Evolutionary conservation across 2,113 vertebrate species (phyloP), one percentile per base, ranked within the genome.

Genomic region (Coreoperca whiteheadi): DNA sequence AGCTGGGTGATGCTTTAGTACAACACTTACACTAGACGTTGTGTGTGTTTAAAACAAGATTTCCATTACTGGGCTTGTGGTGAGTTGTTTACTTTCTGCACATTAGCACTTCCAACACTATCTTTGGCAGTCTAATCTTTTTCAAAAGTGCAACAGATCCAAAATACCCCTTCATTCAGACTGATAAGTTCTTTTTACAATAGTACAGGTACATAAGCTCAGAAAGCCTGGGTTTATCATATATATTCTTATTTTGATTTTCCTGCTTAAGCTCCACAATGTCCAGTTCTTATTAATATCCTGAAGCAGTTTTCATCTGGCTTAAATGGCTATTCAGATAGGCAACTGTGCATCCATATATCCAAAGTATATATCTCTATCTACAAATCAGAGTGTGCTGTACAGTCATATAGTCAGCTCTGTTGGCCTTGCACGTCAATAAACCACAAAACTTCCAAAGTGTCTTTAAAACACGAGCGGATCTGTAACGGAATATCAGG

Each of bases 51-150:
- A 77, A 86, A 88, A 84, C 30, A 53, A 77, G 41, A 81, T 32
- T 20, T 56, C 51, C 59, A 30, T 80, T 71, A 43, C 14, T 41
- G 74, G 64, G 48, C 68, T 48, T 41, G 16, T 71, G 68, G 66
- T 63, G 54, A 89, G 53, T 30, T 68, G 65, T 71, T 60, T 61
- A 48, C 68, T 74, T 89, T 84, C 73, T 68, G 67, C 72, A n/a
- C n/a, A 30, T 77, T 34, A 51, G 59, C 72, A 84, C 64, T 77
- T 75, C 85, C 91, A 82, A 56, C 71, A 70, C 43, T 34, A 48
- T 95, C 94, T 95, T 94, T 94, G 94, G 94, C 91, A 89, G 89
- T 83, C 68, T 66, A 67, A 80, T 68, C 65, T 71, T 53, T 83
- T 63, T 76, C 28, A 79, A 89, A 93, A 91, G 90, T 90, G 87